Evolutionary conservation across 1,140 invertebrate genomes (phyloP).

Genomic region (Xylocopa sonorina): DNA sequence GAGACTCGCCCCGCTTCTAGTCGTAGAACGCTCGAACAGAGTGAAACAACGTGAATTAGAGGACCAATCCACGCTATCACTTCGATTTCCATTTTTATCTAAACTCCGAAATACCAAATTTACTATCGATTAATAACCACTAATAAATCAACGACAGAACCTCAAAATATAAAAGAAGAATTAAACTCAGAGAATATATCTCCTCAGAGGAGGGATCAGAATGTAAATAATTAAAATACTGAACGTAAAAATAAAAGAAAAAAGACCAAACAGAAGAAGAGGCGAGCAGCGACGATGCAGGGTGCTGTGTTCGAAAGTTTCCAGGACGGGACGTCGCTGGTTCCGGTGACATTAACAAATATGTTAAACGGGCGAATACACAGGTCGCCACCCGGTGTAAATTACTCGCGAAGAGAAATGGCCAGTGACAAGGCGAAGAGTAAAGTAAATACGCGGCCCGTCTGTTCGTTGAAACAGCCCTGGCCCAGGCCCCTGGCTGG

Average conservation of each 20-base stretch:
- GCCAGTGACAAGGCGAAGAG: conserved; percentile 52
- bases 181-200: not conserved
- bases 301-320: conserved; percentile 25
- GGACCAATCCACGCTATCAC: no score
- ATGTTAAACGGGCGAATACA: conserved; percentile 54
- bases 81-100: no score
- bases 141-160: no score
- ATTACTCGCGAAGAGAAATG: conserved; percentile 52
- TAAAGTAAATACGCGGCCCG: conserved; percentile 48
- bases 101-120: no score
- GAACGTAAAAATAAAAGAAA: no score
- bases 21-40: no score
- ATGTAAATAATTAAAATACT: not conserved
- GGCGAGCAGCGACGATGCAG: no score
- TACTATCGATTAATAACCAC: no score
- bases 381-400: conserved; percentile 44
- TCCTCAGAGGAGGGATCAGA: not conserved
- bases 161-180: no score
- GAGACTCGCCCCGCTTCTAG: no score
- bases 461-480: conserved; percentile 43
- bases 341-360: conserved; percentile 46
- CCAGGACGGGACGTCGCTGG: conserved; percentile 7
- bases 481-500: not conserved
- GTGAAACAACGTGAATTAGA: no score
- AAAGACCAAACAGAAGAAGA: no score